Conservation (phyloP, 2,113 vertebrate genomes). For the Megaceryle torquata region DNA sequence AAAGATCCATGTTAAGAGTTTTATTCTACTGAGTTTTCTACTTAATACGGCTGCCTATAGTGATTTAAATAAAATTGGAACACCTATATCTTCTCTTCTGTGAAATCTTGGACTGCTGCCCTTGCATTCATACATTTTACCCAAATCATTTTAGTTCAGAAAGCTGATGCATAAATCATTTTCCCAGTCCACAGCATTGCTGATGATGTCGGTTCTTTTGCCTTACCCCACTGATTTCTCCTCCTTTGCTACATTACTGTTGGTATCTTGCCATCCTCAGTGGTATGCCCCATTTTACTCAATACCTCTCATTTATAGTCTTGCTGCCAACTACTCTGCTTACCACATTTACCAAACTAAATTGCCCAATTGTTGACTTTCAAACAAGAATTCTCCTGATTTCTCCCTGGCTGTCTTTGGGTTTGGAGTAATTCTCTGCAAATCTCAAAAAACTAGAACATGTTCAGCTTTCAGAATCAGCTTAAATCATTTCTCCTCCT, state of each 20-base stretch:
- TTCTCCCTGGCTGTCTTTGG: not conserved
- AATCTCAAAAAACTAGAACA: not conserved
- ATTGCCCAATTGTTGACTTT: not conserved
- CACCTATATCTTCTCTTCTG: not conserved
- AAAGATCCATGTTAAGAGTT: not conserved
- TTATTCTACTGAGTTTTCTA: not conserved
- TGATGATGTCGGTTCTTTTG: not conserved
- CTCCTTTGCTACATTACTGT: not conserved
- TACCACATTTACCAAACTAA: not conserved
- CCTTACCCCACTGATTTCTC: not conserved
- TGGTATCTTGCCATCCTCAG: not conserved
- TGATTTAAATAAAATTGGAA: not conserved
- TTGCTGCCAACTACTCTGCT: not conserved
- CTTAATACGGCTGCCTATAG: not conserved
- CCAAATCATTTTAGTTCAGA: not conserved
- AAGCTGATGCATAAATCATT: not conserved
- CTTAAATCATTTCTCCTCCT: not conserved
- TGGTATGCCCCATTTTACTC: fast-evolving
- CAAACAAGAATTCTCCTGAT: not conserved
- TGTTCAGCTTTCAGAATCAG: not conserved
- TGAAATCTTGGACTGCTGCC: not conserved
- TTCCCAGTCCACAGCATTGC: not conserved
- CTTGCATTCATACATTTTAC: not conserved
- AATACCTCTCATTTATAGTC: not conserved
- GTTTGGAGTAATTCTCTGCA: not conserved